Evolutionary conservation across 2,797 vertebrate genomes (phyloP).

Genomic region (Rhabdomys pumilio): DNA sequence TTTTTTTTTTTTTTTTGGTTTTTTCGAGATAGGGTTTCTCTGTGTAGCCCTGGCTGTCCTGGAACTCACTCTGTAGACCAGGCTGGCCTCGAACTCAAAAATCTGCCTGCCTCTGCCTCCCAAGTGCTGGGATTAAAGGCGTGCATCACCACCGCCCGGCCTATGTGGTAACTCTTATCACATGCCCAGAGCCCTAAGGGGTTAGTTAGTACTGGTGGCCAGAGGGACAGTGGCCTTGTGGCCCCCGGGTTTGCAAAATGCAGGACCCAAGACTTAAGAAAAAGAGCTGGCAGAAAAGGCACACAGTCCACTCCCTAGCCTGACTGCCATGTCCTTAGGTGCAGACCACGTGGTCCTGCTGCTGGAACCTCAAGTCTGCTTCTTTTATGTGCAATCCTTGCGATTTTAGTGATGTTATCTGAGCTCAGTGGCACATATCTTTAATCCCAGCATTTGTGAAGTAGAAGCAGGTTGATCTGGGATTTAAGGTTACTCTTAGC

Average conservation of each 20-base stretch:
- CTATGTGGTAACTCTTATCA: accelerated
- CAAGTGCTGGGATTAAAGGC: too few species aligned
- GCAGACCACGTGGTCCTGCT: neutral
- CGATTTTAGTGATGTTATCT: neutral
- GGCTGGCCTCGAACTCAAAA: too few species aligned
- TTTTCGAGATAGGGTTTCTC: too few species aligned
- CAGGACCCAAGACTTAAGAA: neutral
- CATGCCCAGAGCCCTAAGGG: neutral
- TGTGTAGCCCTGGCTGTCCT: too few species aligned
- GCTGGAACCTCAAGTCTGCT: neutral
- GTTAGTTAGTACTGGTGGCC: neutral
- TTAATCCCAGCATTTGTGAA: neutral
- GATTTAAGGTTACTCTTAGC: neutral
- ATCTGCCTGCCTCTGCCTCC: too few species aligned
- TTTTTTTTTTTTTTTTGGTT: too few species aligned
- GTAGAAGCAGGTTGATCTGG: too few species aligned
- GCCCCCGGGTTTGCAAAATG: neutral
- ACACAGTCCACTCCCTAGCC: neutral
- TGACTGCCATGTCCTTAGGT: neutral
- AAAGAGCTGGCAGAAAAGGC: neutral
- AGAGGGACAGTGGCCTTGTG: accelerated
- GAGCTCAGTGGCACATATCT: neutral
- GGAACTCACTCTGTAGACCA: too few species aligned
- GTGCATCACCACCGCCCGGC: too few species aligned
- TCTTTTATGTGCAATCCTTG: neutral